phyloP scores from a whole-genome alignment of 1,140 invertebrate species.

The Pseudomyrmex cubaensis region DNA sequence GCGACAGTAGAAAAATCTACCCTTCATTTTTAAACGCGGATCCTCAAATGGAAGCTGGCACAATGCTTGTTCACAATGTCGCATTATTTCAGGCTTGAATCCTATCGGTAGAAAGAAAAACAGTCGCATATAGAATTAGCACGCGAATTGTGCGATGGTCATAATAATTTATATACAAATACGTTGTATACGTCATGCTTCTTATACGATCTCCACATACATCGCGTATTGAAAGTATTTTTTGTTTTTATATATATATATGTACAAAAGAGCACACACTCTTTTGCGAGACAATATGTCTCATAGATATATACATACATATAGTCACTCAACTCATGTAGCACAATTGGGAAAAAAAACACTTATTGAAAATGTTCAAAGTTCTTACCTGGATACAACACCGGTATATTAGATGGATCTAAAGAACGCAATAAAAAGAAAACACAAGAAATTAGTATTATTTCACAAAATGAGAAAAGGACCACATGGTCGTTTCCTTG shows the following conservation, averaged over 20 bases:
- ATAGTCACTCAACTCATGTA: background rate
- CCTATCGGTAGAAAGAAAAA: constrained; percentile 76
- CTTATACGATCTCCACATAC: constrained; percentile 24
- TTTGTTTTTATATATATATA: background rate
- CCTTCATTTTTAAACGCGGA: constrained; percentile 83
- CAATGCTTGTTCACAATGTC: constrained; percentile 81
- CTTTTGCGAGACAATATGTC: constrained; percentile 1
- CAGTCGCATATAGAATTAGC: constrained; percentile 45
- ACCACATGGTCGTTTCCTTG: background rate
- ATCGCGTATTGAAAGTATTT: background rate
- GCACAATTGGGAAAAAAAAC: constrained; percentile 2
- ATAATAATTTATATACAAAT: constrained; percentile 17
- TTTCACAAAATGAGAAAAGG: background rate
- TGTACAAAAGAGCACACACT: background rate
- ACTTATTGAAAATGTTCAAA: constrained; percentile 27
- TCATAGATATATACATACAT: background rate
- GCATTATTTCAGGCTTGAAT: constrained; percentile 83
- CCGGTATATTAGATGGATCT: constrained; percentile 79
- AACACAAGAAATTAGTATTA: constrained; percentile 59
- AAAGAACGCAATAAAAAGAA: constrained; percentile 66
- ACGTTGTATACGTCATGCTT: constrained; percentile 28
- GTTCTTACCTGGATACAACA: constrained; percentile 83
- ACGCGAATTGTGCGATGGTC: background rate
- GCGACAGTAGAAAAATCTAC: constrained; percentile 83
- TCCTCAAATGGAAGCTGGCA: constrained; percentile 81